Conservation (phyloP, 2,888 invertebrate genomes). For the Pseudococcus viburni region DNA sequence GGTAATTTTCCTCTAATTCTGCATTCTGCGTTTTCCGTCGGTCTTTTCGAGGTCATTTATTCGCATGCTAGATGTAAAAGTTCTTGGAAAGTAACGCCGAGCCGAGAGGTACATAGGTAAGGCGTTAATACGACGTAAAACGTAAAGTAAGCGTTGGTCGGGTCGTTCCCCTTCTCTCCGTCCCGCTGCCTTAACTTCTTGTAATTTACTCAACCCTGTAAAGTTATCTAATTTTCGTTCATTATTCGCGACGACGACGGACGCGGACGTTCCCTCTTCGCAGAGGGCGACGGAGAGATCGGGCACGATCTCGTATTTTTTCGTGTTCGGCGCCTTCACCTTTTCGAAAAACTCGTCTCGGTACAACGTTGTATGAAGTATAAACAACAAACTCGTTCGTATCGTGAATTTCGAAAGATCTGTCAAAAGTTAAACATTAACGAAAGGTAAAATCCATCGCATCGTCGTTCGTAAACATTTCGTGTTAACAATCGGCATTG, state of each 20-base stretch:
- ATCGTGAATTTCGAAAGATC: conserved; percentile 44
- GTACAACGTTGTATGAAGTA: conserved; percentile 15
- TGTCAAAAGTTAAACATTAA: conserved; percentile 47
- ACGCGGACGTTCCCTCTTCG: neutral
- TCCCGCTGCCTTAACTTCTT: neutral
- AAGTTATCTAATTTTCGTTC: conserved; percentile 48
- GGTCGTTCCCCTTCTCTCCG: neutral
- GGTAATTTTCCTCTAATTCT: neutral
- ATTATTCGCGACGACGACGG: conserved; percentile 36
- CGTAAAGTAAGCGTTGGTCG: neutral
- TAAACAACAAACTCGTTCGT: conserved; percentile 29
- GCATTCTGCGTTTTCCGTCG: neutral
- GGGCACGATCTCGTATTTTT: neutral
- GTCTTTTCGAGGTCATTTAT: conserved; percentile 21
- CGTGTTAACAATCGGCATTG: conserved; percentile 41
- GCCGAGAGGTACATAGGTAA: neutral
- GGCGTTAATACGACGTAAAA: conserved; percentile 22
- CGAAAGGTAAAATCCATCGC: conserved; percentile 41
- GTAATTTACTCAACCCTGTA: conserved; percentile 16
- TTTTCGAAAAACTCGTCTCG: neutral
- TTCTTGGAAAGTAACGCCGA: neutral
- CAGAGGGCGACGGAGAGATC: neutral
- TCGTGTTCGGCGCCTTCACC: neutral
- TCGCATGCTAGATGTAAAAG: neutral
- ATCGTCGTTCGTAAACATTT: conserved; percentile 33